Percentiles rank a stretch among this genome's conserved stretches.
Conservation (phyloP, 2,888 invertebrate genomes). For the Drosophila atroscutellata region DNA sequence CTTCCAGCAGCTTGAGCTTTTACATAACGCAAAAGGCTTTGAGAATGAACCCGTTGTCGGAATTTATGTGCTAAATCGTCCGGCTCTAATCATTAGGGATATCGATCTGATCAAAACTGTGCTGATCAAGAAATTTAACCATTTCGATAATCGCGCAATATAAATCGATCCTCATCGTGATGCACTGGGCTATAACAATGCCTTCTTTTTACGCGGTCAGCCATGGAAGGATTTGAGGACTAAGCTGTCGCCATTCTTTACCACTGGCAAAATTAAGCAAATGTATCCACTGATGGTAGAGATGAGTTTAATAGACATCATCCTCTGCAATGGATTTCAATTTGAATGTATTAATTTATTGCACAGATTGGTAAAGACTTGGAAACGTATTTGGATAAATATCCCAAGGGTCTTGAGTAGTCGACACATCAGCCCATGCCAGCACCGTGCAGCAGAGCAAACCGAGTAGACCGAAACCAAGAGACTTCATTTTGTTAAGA, state of each 20-base stretch:
- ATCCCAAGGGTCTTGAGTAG: neutral
- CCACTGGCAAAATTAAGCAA: constrained; percentile 82
- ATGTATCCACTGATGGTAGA: constrained; percentile 81
- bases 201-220: constrained; percentile 84
- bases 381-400: constrained; percentile 33
- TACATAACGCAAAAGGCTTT: constrained; percentile 56
- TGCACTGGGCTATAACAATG: constrained; percentile 82
- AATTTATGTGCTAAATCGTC: constrained; percentile 83
- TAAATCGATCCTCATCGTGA: constrained; percentile 79
- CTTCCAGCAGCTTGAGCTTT: constrained; percentile 75
- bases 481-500: constrained; percentile 29
- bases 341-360: neutral
- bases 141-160: constrained; percentile 82
- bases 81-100: constrained; percentile 83
- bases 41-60: constrained; percentile 76
- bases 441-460: constrained; percentile 14
- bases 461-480: neutral
- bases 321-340: neutral
- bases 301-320: constrained; percentile 50
- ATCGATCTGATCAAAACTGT: constrained; percentile 84
- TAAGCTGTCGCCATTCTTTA: constrained; percentile 85
- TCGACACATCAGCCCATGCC: neutral
- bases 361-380: constrained; percentile 65
- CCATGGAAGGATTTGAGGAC: constrained; percentile 84
- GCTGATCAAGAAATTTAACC: constrained; percentile 85